phyloP scores from a whole-genome alignment of 2,888 invertebrate species.

The Calephelis perditalis region DNA sequence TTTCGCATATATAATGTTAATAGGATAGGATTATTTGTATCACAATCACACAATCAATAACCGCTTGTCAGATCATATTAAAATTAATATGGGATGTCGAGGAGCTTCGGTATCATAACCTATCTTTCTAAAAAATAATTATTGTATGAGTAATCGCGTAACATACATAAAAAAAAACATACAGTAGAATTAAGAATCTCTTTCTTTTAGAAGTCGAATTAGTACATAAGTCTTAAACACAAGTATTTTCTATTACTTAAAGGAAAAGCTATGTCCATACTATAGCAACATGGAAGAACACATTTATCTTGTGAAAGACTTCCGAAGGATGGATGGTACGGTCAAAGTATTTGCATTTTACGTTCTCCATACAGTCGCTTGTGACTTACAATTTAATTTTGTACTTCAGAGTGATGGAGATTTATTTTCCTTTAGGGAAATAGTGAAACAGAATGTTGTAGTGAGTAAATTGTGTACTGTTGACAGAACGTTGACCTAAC shows the following conservation, averaged over 20 bases:
- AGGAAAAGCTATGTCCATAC: conserved; percentile 20
- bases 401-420: conserved; percentile 7
- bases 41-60: too few relatives aligned
- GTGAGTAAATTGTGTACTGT: background rate
- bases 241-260: background rate
- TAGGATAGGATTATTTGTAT: too few relatives aligned
- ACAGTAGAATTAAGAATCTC: background rate
- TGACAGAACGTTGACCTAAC: background rate
- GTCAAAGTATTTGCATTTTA: conserved; percentile 51
- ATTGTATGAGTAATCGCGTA: too few relatives aligned
- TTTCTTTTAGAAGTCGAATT: conserved; percentile 4
- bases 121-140: too few relatives aligned
- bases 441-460: conserved; percentile 7
- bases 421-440: conserved; percentile 7
- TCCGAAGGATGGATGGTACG: conserved; percentile 47
- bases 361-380: background rate
- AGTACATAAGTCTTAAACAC: too few relatives aligned
- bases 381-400: conserved; percentile 9
- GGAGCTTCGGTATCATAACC: too few relatives aligned
- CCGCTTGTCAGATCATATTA: too few relatives aligned
- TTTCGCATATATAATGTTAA: too few relatives aligned
- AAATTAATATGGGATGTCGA: too few relatives aligned
- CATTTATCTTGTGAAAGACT: conserved; percentile 51
- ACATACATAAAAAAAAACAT: background rate
- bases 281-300: conserved; percentile 31